Base-by-base conservation (phyloP, 2,888 invertebrate species). In the Dorcus parallelipipedus region DNA sequence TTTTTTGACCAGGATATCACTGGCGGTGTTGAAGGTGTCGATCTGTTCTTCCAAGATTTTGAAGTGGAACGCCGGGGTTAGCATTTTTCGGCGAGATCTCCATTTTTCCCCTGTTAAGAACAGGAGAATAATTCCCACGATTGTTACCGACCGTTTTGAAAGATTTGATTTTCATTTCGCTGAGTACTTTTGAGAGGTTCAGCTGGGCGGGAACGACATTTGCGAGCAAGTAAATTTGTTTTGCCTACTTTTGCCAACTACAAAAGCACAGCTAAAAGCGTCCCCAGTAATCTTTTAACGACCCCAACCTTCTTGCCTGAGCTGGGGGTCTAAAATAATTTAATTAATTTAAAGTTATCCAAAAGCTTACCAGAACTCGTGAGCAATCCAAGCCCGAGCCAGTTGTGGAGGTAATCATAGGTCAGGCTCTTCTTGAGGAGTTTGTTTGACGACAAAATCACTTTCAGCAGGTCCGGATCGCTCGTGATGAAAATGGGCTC, bases 21-120 rank as follows among this genome's bases (percentile, higher is more conserved):
- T 71, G 63, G 85, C 82, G 49, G 74, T 69, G 14, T 72, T 69
- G 68, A 80, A 77, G 5, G 75, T 68, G 2, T 72, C 69, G 4
- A 73, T 64, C 63, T 78, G 80, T 9, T 77, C 73, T 47, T 78
- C 77, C 17, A 80, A 66, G n/a, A 79, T 73, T 58, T 76, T 74
- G 62, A 77, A 74, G 62, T 80, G 80, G 66, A 81, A 80, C 3
- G 79, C 74, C 4, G 80, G 79, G 1, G 77, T 79, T 20, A 80
- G 77, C 50, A 80, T 66, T 69, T 78, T 79, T 52, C 80, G 69
- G 54, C 78, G 76, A 1, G 73, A 70, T 23, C 73, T 68, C 80
- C 80, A 80, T 65, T 77, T 73, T 38, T 73, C 66, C 20, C 79
- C 80, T 79, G 14, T 7, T 6, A 33, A 33, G 26, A 56, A 43